Evolutionary conservation across 2,888 invertebrate genomes (phyloP), one percentile per base, ranked within the genome.

Genomic region (Tetranychus truncatus): DNA sequence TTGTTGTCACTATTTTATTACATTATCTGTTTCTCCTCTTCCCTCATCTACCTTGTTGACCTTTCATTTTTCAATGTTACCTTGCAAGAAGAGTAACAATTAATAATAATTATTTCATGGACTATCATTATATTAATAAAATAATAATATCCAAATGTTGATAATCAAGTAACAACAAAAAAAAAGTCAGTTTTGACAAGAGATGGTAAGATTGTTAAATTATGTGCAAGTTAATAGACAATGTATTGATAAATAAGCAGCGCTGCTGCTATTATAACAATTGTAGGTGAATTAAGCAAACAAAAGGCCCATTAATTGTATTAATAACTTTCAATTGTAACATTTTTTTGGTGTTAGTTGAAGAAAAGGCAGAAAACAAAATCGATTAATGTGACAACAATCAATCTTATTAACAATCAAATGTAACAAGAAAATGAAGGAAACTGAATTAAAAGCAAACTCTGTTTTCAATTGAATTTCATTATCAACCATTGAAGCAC

Each of bases 281-380:
- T 55, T 55, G 55, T 55, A 55, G 55, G 55, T 55, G 55, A 55
- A 55, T 55, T 55, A 55, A 55, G 55, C 55, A 55, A 55, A 55
- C 55, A 55, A 55, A 55, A 55, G 55, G 55, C 55, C 55, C 55
- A 55, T 55, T 55, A 55, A 55, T 55, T 55, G 55, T 55, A 55
- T 55, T 55, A 55, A 55, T 55, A 55, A 15, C 11, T 55, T 55
- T 55, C 15, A 55, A 55, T 55, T 55, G 55, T 55, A 55, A 55
- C 15, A 15, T 15, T 15, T 55, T 46, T 55, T 55, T 34, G 34
- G 34, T 34, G 34, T 34, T 34, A 34, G 3, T 34, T 34, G 34
- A 34, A 34, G 34, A 34, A 34, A 34, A 34, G 34, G 34, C 34
- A 34, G 55, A 55, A 55, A 9, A 55, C 55, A 15, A 55, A 15